Evolutionary conservation across 2,797 vertebrate genomes (phyloP), one percentile per base, ranked within the genome.

Genomic region (Notolepis coatsorum): DNA sequence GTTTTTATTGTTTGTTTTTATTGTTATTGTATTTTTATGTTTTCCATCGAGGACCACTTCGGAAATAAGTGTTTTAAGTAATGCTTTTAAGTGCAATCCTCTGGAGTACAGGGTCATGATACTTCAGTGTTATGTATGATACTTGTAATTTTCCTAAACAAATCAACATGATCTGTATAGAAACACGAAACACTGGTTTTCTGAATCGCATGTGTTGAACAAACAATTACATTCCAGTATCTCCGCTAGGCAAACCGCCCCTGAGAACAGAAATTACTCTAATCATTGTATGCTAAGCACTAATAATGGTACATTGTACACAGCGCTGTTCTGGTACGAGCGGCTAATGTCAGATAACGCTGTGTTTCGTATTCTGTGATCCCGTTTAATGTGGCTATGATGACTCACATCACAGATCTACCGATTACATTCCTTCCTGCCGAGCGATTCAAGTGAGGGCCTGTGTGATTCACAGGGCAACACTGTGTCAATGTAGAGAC

Each of bases 381-480:
- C 51, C n/a, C 12, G 41, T 71, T 49, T 61, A 56, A 57, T 50
- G 57, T 15, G 24, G 50, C 31, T 17, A 6, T 82, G 73, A 6
- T 82, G 73, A 86, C 50, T 84, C 74, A 76, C 31, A 49, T 23
- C 1, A 15, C 30, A 61, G 55, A 79, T 67, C 20, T 0, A 7
- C 37, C 1, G 52, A 80, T 77, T 41, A 50, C 46, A 84, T 86
- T 81, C 75, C 33, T 80, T 18, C 38, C 43, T 23, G 13, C 23
- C 17, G 2, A 0, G 9, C 9, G 60, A 30, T 76, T 71, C 80
- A 82, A 79, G 77, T 78, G 43, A 71, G 47, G 64, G 53, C 69
- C 61, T 79, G 81, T 8, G 43, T 59, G 50, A 41, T 42, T 65
- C 39, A 67, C 33, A 1, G 7, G 30, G n/a, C 6, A 49, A 45